Evolutionary conservation across 2,113 vertebrate genomes (phyloP).

Genomic region (Mystacornis crossleyi): DNA sequence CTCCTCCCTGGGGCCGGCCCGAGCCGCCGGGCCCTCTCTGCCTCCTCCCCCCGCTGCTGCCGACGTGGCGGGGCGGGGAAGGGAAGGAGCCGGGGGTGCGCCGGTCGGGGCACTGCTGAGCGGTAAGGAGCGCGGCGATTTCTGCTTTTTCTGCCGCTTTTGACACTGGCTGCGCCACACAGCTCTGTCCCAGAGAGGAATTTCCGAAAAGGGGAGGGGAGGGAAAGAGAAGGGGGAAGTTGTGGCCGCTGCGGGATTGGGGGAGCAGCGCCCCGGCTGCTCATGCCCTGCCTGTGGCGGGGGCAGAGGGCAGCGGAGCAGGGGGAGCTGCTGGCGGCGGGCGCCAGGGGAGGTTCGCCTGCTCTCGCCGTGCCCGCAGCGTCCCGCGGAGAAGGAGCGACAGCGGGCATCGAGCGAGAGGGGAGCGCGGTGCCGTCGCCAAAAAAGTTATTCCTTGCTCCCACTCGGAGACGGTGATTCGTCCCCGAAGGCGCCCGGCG

Average conservation of each 20-base stretch:
- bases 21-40: not conserved
- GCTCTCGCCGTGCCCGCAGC: not conserved
- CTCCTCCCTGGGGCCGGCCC: not conserved
- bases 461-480: not conserved
- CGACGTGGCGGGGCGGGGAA: conserved; percentile 75
- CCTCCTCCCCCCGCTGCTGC: conserved; percentile 59
- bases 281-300: not conserved
- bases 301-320: not conserved
- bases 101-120: not conserved
- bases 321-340: not conserved
- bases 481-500: not conserved
- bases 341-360: not conserved
- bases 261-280: not conserved
- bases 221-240: not conserved
- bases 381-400: not conserved
- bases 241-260: not conserved
- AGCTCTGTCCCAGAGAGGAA: not conserved
- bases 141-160: not conserved
- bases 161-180: not conserved
- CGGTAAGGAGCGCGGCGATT: conserved; percentile 48
- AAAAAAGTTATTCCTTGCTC: not conserved
- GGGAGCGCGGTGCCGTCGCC: not conserved
- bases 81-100: not conserved
- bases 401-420: not conserved
- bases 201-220: not conserved